Percentiles rank a stretch among this genome's conserved stretches.
These are phyloP conservation scores for Melanaphis sacchari DNA, from an alignment of 1,140 invertebrate species.

Conservation along the genomic window DNA sequence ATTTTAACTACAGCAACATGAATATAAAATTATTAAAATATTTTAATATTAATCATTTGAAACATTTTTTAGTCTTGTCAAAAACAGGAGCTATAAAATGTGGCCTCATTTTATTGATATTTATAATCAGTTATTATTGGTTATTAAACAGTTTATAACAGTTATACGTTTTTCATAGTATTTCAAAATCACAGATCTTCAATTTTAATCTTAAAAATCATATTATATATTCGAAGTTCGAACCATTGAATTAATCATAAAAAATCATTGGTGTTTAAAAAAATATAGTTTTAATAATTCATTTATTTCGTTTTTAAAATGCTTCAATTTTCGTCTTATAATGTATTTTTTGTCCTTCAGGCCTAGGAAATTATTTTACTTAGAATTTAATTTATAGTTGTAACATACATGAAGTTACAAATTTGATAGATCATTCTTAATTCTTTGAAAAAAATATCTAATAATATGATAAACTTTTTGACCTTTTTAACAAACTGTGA, in stretches of 20 bases:
- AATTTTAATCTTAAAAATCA: neutral
- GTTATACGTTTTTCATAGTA: neutral
- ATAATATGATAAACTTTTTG: too few species aligned
- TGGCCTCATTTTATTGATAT: too few species aligned
- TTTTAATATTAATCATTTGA: neutral
- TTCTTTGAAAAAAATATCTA: neutral
- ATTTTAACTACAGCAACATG: neutral
- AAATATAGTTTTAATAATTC: neutral
- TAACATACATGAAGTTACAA: neutral
- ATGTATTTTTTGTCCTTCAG: neutral
- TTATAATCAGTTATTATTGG: neutral
- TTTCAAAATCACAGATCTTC: neutral
- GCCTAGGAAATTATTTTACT: neutral
- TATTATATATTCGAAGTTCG: neutral
- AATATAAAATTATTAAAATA: neutral
- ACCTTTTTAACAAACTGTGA: neutral
- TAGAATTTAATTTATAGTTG: neutral
- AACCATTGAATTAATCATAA: neutral
- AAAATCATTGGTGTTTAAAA: neutral
- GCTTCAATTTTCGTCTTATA: neutral
- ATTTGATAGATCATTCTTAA: too few species aligned
- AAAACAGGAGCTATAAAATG: neutral
- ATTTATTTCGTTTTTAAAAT: too few species aligned
- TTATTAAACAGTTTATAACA: neutral
- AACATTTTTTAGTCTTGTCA: neutral